Evolutionary conservation across 2,888 invertebrate species (phyloP).

Genomic region (Monochamus alternatus): DNA sequence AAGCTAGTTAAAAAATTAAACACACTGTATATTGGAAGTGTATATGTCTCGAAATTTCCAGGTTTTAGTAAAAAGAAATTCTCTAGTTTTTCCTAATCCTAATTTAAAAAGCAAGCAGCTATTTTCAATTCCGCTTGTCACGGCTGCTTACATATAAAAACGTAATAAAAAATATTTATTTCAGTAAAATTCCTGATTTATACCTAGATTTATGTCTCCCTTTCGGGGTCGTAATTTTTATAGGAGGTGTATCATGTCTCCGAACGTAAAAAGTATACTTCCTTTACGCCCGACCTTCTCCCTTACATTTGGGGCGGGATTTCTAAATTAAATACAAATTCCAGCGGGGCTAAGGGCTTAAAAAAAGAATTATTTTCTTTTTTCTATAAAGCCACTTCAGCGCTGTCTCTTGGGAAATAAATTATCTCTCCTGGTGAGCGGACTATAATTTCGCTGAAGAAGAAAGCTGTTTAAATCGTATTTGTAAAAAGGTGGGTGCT

Average conservation of each 20-base stretch:
- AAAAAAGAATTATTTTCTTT: conserved; percentile 9
- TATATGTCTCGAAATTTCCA: too few species aligned
- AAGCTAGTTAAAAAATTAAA: too few species aligned
- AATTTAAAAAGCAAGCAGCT: too few species aligned
- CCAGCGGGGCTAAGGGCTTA: not conserved
- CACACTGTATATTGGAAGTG: too few species aligned
- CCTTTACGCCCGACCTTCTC: not conserved
- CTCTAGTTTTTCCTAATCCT: too few species aligned
- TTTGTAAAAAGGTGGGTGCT: not conserved
- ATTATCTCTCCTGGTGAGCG: conserved; percentile 12
- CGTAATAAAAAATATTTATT: too few species aligned
- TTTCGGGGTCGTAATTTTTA: not conserved
- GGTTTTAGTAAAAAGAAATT: too few species aligned
- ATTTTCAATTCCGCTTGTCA: too few species aligned
- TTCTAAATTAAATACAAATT: conserved; percentile 18
- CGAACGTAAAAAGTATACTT: conserved; percentile 5
- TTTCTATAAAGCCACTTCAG: conserved; percentile 14
- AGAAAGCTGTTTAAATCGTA: conserved; percentile 12
- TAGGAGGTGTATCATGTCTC: not conserved
- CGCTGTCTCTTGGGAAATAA: conserved; percentile 12
- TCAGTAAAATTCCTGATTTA: too few species aligned
- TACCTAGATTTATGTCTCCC: too few species aligned
- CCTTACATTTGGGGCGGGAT: not conserved
- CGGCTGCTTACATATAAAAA: too few species aligned
- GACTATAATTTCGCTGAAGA: conserved; percentile 5